Percentiles rank a stretch among this genome's conserved stretches.
Evolutionary conservation across 1,140 invertebrate species (phyloP).

Genomic region (Hydropsyche tenuis): DNA sequence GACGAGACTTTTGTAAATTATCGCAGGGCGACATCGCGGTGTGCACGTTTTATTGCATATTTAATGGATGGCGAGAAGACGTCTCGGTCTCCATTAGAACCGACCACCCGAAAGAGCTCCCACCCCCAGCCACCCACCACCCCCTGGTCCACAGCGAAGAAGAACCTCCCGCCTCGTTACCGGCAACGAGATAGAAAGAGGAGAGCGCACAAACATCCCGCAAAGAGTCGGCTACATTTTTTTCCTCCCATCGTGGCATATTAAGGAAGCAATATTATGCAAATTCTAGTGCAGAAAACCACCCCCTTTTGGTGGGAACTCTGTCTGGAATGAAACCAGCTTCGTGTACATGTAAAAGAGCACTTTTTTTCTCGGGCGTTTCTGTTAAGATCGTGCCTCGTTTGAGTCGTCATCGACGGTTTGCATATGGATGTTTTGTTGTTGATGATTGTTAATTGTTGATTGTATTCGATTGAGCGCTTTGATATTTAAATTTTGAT

Average conservation of each 20-base stretch:
- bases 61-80: slow-evolving; percentile 38
- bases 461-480: too few relatives aligned
- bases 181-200: neutral
- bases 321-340: slow-evolving; percentile 34
- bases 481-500: too few relatives aligned
- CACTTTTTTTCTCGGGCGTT: too few relatives aligned
- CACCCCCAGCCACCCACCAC: too few relatives aligned
- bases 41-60: slow-evolving; percentile 37
- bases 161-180: neutral
- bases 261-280: slow-evolving; percentile 63
- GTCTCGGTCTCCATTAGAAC: slow-evolving; percentile 33
- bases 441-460: too few relatives aligned
- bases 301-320: neutral
- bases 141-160: too few relatives aligned
- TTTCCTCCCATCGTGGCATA: slow-evolving; percentile 53
- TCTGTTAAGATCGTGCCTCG: too few relatives aligned
- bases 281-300: slow-evolving; percentile 54
- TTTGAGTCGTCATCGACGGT: too few relatives aligned
- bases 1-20: neutral
- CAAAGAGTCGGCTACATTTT: slow-evolving; percentile 51
- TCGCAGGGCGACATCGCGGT: neutral
- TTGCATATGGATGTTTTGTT: too few relatives aligned
- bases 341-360: slow-evolving; percentile 30
- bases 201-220: slow-evolving; percentile 24
- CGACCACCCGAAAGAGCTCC: neutral